Percentiles rank a stretch among this genome's conserved stretches.
Evolutionary conservation across 2,113 vertebrate species (phyloP).

Genomic region (Trematocara stigmaticum): DNA sequence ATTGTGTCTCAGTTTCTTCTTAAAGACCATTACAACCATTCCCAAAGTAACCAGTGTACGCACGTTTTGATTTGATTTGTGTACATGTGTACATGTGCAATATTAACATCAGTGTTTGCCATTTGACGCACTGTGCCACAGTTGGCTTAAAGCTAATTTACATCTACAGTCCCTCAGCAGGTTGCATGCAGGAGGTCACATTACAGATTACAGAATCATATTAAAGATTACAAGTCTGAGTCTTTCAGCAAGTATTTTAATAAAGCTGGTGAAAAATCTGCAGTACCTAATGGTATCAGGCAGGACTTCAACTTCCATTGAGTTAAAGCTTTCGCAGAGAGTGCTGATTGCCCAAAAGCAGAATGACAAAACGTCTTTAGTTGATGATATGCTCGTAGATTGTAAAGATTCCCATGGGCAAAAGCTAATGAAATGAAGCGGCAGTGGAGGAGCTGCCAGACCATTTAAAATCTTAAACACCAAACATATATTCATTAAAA

Average conservation of each 20-base stretch:
- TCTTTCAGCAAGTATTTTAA: not conserved
- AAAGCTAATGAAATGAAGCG: fast-evolving
- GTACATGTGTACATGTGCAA: not conserved
- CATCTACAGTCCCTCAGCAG: not conserved
- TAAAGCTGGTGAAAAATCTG: not conserved
- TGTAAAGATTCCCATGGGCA: not conserved
- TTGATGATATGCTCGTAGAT: not conserved
- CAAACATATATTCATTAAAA: not conserved
- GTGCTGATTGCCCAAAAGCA: not conserved
- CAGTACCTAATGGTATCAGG: not conserved
- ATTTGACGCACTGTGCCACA: not conserved
- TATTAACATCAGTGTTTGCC: not conserved
- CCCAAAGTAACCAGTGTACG: not conserved
- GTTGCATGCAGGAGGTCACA: not conserved
- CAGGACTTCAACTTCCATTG: not conserved
- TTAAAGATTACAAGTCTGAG: not conserved
- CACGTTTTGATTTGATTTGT: not conserved
- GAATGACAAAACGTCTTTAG: not conserved
- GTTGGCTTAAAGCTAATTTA: not conserved
- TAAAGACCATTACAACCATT: not conserved
- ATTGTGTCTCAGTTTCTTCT: not conserved
- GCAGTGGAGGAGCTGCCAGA: not conserved
- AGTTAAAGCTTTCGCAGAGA: not conserved
- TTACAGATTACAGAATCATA: not conserved
- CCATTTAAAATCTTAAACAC: not conserved